Evolutionary conservation across 1,140 invertebrate genomes (phyloP).

Genomic region (Venustaconcha ellipsiformis): DNA sequence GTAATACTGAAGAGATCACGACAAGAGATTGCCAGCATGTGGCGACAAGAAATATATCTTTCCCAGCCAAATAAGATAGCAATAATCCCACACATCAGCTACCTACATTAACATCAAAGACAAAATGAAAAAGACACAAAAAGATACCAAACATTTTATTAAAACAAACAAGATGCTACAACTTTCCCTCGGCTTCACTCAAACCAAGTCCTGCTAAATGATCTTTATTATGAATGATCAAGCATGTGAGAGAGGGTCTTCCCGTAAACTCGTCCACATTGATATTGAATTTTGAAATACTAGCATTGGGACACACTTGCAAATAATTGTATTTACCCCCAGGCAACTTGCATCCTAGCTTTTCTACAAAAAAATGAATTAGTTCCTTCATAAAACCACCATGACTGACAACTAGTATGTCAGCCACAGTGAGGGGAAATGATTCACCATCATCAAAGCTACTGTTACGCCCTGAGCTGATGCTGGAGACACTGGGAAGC

Average conservation of each 20-base stretch:
- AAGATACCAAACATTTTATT: too few relatives aligned
- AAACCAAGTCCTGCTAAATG: conserved; percentile 47
- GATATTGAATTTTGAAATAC: conserved; percentile 61
- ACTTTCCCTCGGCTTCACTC: conserved; percentile 20
- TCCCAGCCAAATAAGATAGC: too few relatives aligned
- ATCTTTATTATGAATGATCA: conserved; percentile 61
- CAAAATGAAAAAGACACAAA: too few relatives aligned
- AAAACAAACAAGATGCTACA: too few relatives aligned
- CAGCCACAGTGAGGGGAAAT: conserved; percentile 50
- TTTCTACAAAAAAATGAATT: conserved; percentile 63
- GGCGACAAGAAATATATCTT: too few relatives aligned
- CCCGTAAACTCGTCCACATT: conserved; percentile 41
- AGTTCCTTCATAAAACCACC: conserved; percentile 66
- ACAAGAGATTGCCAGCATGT: too few relatives aligned
- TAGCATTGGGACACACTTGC: conserved; percentile 64
- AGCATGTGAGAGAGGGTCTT: conserved; percentile 48
- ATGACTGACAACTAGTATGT: conserved; percentile 67
- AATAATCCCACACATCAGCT: too few relatives aligned
- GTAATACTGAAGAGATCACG: too few relatives aligned
- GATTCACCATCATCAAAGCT: conserved; percentile 65
- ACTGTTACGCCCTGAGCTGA: conserved; percentile 62
- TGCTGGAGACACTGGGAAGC: conserved; percentile 53
- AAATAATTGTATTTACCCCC: conserved; percentile 61
- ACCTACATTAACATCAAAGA: too few relatives aligned
- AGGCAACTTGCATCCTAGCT: conserved; percentile 65